Evolutionary conservation across 2,888 invertebrate genomes (phyloP).

Genomic region (Prosopocoilus inquinatus): DNA sequence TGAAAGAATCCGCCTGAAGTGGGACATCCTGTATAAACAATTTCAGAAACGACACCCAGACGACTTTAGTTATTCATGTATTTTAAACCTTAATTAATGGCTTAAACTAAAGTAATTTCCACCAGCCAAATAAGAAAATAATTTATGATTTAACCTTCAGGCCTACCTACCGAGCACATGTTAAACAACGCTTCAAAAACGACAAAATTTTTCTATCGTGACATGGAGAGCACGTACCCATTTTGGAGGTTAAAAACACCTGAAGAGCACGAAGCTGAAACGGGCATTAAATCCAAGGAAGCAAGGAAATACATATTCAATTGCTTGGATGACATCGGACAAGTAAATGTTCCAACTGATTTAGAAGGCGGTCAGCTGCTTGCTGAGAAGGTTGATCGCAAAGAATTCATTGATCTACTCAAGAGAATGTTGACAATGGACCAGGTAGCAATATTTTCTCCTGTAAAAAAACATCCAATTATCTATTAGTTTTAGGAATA

Average conservation of each 20-base stretch:
- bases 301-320: constrained; percentile 99
- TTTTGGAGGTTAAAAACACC: constrained; percentile 90
- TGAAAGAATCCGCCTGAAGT: no score
- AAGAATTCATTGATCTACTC: constrained; percentile 96
- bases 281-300: constrained; percentile 98
- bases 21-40: no score
- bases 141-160: constrained; percentile 48
- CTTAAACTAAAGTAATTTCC: no score
- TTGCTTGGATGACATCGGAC: constrained; percentile 97
- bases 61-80: no score
- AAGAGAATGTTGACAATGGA: constrained; percentile 99
- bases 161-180: constrained; percentile 97
- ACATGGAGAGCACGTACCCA: constrained; percentile 88
- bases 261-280: constrained; percentile 97
- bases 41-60: no score
- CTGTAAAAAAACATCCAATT: no score
- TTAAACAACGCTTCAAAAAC: constrained; percentile 96
- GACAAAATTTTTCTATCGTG: constrained; percentile 95
- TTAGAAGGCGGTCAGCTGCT: constrained; percentile 93
- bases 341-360: constrained; percentile 96
- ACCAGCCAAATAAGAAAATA: not conserved
- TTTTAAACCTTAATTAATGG: no score
- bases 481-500: no score
- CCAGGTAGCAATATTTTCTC: constrained; percentile 66
- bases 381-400: constrained; percentile 95